phyloP scores from a whole-genome alignment of 2,797 vertebrate genomes.

The Benthosema pterotum region DNA sequence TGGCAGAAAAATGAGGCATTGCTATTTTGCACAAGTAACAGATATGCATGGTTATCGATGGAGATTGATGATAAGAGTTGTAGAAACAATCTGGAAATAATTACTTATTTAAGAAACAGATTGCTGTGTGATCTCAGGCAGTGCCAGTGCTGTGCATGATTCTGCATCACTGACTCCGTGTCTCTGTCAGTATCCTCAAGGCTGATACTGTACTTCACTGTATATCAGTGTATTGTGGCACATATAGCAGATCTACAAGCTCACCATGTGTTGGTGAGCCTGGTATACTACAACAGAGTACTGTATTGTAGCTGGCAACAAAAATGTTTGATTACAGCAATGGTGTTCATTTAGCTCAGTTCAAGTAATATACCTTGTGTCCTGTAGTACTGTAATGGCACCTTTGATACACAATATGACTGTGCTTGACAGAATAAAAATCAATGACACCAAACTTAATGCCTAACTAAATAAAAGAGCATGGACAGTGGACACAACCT shows the following conservation, averaged over 20 bases:
- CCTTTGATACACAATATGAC: constrained; percentile 10
- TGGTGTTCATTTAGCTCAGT: background rate
- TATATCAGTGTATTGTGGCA: no score
- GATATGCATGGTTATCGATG: background rate
- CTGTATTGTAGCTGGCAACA: no score
- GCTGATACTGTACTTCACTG: no score
- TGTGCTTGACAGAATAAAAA: no score
- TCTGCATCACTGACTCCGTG: background rate
- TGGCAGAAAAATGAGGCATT: background rate
- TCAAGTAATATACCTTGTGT: background rate
- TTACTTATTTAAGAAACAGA: background rate
- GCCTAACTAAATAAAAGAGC: constrained; percentile 39
- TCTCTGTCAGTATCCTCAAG: no score
- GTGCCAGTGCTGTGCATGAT: background rate
- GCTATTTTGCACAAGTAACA: background rate
- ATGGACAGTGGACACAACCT: constrained; percentile 32
- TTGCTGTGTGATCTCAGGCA: background rate
- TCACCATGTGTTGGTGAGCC: no score
- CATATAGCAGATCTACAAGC: no score
- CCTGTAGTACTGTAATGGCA: background rate
- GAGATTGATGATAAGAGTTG: background rate
- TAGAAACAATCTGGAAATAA: background rate
- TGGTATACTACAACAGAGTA: no score
- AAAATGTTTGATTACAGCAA: no score
- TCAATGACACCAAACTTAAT: constrained; percentile 48